A percentile compares a stretch with the other conserved stretches of the same genome.
These are phyloP conservation scores for Channa maculata DNA, from an alignment of 2,113 vertebrate genomes.

Conservation along the genomic window DNA sequence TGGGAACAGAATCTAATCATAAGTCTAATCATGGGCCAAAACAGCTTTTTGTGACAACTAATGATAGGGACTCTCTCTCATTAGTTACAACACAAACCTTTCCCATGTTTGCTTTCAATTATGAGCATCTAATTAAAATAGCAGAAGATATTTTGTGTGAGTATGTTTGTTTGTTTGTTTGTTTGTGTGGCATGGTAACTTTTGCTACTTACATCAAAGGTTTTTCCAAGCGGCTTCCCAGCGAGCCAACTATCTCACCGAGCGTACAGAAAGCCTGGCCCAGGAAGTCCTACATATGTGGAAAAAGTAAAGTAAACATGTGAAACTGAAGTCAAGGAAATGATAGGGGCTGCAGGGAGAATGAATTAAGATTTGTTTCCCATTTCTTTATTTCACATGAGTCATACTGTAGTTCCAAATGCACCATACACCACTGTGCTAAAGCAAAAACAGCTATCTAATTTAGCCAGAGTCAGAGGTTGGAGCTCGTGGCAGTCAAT, in stretches of 20 bases:
- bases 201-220: conserved; percentile 89
- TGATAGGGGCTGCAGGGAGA: too few species aligned
- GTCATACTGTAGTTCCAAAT: too few species aligned
- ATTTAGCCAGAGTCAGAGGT: too few species aligned
- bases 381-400: too few species aligned
- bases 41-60: background rate
- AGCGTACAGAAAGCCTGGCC: conserved; percentile 96
- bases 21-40: conserved; percentile 10
- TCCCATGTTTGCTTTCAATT: conserved; percentile 2
- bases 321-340: background rate
- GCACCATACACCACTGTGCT: too few species aligned
- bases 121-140: conserved; percentile 20
- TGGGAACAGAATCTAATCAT: background rate
- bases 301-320: background rate
- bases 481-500: too few species aligned
- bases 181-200: background rate
- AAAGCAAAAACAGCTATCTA: too few species aligned
- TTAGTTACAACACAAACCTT: conserved; percentile 5
- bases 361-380: too few species aligned
- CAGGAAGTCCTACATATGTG: conserved; percentile 90
- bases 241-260: conserved; percentile 95
- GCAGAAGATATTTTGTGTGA: background rate
- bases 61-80: conserved; percentile 1
- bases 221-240: conserved; percentile 93
- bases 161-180: conserved; percentile 8